phyloP scores from a whole-genome alignment of 1,140 invertebrate species.

The Himalopsyche phryganea region DNA sequence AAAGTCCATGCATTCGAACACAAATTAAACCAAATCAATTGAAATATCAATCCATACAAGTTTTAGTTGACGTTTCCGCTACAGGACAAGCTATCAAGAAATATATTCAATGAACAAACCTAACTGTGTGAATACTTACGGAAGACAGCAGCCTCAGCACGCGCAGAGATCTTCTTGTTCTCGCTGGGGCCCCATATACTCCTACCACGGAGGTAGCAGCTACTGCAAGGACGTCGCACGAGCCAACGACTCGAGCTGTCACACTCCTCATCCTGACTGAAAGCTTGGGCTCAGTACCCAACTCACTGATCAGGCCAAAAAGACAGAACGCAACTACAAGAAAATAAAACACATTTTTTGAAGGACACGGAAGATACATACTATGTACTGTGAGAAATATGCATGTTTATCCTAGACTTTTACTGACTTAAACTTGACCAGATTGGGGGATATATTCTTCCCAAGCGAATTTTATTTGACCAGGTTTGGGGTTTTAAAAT shows the following conservation, averaged over 20 bases:
- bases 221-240: conserved; percentile 47
- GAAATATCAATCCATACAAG: too few relatives aligned
- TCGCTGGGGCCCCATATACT: conserved; percentile 44
- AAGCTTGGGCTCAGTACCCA: conserved; percentile 40
- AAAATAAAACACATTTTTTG: neutral
- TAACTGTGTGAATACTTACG: conserved; percentile 11
- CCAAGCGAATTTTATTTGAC: too few relatives aligned
- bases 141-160: conserved; percentile 23
- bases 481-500: too few relatives aligned
- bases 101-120: too few relatives aligned
- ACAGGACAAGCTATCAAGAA: too few relatives aligned
- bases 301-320: conserved; percentile 43
- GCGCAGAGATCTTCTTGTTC: conserved; percentile 44
- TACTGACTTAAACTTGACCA: too few relatives aligned
- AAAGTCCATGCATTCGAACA: too few relatives aligned
- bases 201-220: conserved; percentile 43
- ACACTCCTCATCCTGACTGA: conserved; percentile 47
- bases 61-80: too few relatives aligned
- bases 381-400: too few relatives aligned
- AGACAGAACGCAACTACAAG: conserved; percentile 29
- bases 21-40: too few relatives aligned
- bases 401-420: too few relatives aligned
- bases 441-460: too few relatives aligned
- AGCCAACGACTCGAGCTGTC: conserved; percentile 46
- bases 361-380: neutral